Evolutionary conservation across 2,113 vertebrate genomes (phyloP).

Genomic region (Ondatra zibethicus): DNA sequence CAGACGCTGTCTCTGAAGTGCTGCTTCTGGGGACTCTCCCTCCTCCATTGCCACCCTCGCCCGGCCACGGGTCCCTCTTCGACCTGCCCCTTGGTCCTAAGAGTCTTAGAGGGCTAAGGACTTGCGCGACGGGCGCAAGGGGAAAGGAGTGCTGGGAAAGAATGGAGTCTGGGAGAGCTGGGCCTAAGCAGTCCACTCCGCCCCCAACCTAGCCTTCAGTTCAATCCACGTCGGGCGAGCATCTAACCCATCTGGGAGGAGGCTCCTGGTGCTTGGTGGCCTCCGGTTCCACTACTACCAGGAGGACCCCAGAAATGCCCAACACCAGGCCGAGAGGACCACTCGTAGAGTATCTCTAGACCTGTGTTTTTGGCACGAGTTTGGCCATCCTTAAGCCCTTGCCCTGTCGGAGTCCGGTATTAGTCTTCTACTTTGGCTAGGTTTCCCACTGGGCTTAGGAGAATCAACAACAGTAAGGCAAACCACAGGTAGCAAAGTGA

Average conservation of each 20-base stretch:
- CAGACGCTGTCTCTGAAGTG: not conserved
- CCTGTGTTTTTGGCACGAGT: too few relatives aligned
- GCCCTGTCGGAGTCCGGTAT: accelerated
- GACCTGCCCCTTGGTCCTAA: not conserved
- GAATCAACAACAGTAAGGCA: not conserved
- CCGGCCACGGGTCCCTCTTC: not conserved
- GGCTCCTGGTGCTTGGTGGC: not conserved
- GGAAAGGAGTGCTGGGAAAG: not conserved
- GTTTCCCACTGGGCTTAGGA: not conserved
- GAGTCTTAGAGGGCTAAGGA: not conserved
- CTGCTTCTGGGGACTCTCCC: not conserved
- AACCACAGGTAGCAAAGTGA: not conserved
- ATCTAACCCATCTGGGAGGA: accelerated
- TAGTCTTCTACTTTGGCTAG: not conserved
- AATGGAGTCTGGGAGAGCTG: not conserved
- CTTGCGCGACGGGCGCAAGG: accelerated
- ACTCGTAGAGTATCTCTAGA: accelerated
- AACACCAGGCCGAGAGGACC: too few relatives aligned
- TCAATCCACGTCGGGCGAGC: accelerated
- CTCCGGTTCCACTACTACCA: too few relatives aligned
- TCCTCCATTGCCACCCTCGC: not conserved
- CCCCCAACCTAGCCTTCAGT: too few relatives aligned
- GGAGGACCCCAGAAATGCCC: not conserved
- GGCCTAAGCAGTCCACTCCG: not conserved
- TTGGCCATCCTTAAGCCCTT: accelerated